phyloP scores from a whole-genome alignment of 2,797 vertebrate species.

The Myotis planiceps region DNA sequence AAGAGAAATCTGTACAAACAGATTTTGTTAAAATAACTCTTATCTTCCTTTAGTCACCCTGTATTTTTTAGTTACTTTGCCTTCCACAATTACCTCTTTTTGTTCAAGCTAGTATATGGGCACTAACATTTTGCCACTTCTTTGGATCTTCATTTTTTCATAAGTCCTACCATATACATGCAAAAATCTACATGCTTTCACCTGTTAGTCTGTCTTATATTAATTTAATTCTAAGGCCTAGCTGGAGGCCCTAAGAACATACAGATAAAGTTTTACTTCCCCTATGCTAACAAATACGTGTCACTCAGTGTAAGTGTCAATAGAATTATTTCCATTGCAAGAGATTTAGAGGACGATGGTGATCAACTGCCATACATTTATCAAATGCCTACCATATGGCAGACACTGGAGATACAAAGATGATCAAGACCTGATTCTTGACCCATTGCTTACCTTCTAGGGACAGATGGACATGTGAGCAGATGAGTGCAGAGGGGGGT shows the following conservation, averaged over 20 bases:
- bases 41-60: not conserved
- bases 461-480: not conserved
- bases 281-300: rapidly evolving
- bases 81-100: not conserved
- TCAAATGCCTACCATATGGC: rapidly evolving
- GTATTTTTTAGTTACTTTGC: not conserved
- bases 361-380: rapidly evolving
- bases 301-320: rapidly evolving
- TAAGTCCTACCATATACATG: not conserved
- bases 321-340: not conserved
- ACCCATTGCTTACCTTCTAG: rapidly evolving
- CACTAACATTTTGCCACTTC: not conserved
- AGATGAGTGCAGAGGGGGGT: rapidly evolving
- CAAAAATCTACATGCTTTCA: not conserved
- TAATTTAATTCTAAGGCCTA: not conserved
- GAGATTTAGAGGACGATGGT: rapidly evolving
- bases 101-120: not conserved
- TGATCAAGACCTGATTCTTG: not conserved
- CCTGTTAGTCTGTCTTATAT: not conserved
- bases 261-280: not conserved
- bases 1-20: not conserved
- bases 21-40: not conserved
- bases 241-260: not conserved
- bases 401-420: not conserved
- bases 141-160: not conserved